These are phyloP conservation scores for Fissipunctia ypsillon DNA, from an alignment of 2,888 invertebrate species.

Conservation along the genomic window DNA sequence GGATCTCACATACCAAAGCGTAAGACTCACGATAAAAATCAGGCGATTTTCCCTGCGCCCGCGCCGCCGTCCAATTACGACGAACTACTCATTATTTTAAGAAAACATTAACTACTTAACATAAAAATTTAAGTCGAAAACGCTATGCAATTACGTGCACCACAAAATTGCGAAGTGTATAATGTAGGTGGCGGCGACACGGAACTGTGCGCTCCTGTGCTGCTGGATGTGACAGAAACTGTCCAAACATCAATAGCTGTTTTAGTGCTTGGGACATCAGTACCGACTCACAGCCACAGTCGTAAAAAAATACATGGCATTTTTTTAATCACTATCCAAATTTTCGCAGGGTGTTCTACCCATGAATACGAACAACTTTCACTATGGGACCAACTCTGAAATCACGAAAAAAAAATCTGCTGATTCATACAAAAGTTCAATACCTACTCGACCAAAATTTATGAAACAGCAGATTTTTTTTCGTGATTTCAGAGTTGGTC, in stretches of 20 bases:
- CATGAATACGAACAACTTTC: too few species aligned
- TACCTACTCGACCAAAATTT: too few species aligned
- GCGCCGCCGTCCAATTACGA: slow-evolving; percentile 72
- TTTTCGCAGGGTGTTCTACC: too few species aligned
- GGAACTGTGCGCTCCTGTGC: slow-evolving; percentile 34
- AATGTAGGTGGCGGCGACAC: slow-evolving; percentile 68
- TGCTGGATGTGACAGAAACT: slow-evolving; percentile 70
- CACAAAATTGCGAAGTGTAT: slow-evolving; percentile 83
- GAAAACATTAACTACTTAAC: slow-evolving; percentile 83
- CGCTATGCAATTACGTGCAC: slow-evolving; percentile 82
- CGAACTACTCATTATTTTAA: slow-evolving; percentile 84
- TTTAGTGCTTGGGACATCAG: background rate
- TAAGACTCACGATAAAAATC: slow-evolving; percentile 72
- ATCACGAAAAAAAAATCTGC: too few species aligned
- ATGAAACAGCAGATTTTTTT: too few species aligned
- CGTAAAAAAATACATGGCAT: background rate
- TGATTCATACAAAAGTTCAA: too few species aligned
- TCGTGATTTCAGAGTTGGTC: too few species aligned
- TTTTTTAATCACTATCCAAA: too few species aligned
- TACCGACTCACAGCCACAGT: background rate
- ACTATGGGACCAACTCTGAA: too few species aligned
- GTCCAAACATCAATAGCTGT: background rate
- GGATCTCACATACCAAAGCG: slow-evolving; percentile 53
- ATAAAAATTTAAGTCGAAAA: slow-evolving; percentile 82
- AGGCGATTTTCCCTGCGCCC: slow-evolving; percentile 71